Base-by-base conservation (phyloP, 2,113 vertebrate species). In the Arizona elegans region DNA sequence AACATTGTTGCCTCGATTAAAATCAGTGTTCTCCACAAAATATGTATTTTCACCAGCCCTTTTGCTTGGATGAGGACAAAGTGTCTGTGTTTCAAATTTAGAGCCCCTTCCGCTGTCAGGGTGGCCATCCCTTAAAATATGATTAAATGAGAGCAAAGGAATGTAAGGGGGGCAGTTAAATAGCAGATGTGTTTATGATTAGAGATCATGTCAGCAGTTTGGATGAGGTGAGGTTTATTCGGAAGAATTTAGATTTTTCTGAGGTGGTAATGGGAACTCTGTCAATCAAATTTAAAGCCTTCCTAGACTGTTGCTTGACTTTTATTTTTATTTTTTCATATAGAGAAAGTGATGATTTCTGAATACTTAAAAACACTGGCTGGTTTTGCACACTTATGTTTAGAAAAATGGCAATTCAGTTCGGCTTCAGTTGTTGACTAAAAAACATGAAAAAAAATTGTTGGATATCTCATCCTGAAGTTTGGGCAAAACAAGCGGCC, bases 11-110 rank as follows among this genome's bases (percentile, higher is more conserved):
- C 90, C 95, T 94, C 96, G 96, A 96, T 97, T 94, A 47, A 96
- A 96, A 96, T 94, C 93, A 95, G 95, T 3, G 1, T 95, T 95
- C 95, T 96, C 93, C 92, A 93, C 94, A 95, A 95, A 96, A 94
- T 89, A 62, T 26, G 23, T 52, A 91, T 85, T 92, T 96, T 26
- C 81, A 91, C 96, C 94, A 94, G 93, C 93, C 87, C 93, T 91
- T 91, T 93, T 94, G 89, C 53, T 96, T 93, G 90, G 33, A 96
- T 91, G 86, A 15, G 53, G 24, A 26, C 24, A 3, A 17, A 29
- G 11, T 53, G 5, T 87, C 50, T 50, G 47, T 87, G 11, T 53
- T 87, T 87, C 11, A 50, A 8, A 29, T 96, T 94, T 50, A 56
- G 88, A 88, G 92, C 88, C 94, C 94, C 88, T 81, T 10, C 91